Evolutionary conservation across 2,888 invertebrate genomes (phyloP), one percentile per base, ranked within the genome.

Genomic region (Frankliniella fusca): DNA sequence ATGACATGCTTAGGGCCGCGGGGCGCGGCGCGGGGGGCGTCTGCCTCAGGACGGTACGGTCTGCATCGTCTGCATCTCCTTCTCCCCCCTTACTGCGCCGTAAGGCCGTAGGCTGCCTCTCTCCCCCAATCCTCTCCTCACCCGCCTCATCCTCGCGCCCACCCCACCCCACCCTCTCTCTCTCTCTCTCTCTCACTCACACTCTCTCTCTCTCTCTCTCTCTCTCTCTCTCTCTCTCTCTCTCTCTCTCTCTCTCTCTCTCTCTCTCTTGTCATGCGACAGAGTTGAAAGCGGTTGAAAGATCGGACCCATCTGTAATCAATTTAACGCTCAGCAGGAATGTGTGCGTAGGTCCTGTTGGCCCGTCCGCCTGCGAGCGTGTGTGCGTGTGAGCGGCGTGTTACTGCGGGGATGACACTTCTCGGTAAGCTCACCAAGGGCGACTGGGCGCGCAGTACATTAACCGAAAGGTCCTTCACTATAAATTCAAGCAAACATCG

Each of bases 321-420:
- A 76, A 76, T 76, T 76, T 76, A 76, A 76, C 70, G 70, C 27
- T 23, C 27, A n/a, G 70, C 54, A 23, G 70, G 27, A 76, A 70
- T 70, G 70, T 70, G 23, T 76, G 70, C 12, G 12, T 10, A 23
- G 27, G 27, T 38, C 38, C 38, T 38, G 38, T 38, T 38, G 38
- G 38, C 38, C 38, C 38, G 38, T 5, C 38, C 5, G 38, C 38
- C 2, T 38, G 38, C 38, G n/a, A n/a, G n/a, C n/a, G n/a, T n/a
- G 38, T 38, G 38, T 38, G 70, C 1, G 23, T 0, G 70, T 15
- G 70, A 12, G 70, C 70, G 70, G 11, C n/a, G 70, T 38, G 38
- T 38, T 38, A 38, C 38, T 38, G 5, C n/a, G 70, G 23, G 11
- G 70, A 70, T 23, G 70, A 12, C 23, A 27, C 12, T 76, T 76